Conservation (phyloP, 2,888 invertebrate genomes). For the Agrotis ipsilon region DNA sequence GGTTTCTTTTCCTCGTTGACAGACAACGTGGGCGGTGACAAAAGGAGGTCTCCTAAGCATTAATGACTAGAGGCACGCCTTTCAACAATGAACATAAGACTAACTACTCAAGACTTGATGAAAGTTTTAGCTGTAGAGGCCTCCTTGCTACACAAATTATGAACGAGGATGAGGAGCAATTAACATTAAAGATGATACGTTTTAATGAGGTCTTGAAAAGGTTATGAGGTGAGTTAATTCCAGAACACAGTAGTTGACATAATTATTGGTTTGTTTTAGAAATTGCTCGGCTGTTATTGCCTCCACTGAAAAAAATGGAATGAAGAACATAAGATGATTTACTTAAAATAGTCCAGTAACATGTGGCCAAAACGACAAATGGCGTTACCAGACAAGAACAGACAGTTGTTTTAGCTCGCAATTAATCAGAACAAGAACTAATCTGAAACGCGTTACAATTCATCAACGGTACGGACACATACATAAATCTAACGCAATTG, state of each 20-base stretch:
- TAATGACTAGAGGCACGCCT: constrained; percentile 79
- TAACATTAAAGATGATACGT: constrained; percentile 52
- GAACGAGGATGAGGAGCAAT: constrained; percentile 56
- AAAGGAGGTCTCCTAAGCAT: constrained; percentile 78
- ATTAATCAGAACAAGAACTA: constrained; percentile 44
- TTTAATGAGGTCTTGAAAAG: constrained; percentile 47
- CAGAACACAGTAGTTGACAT: constrained; percentile 30
- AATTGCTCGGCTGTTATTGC: not conserved
- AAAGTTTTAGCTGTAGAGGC: constrained; percentile 73
- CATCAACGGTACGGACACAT: constrained; percentile 51
- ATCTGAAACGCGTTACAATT: constrained; percentile 52
- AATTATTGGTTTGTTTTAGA: constrained; percentile 33
- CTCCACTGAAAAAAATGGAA: not conserved
- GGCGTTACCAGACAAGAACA: not conserved
- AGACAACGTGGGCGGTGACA: constrained; percentile 74
- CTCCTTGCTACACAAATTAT: constrained; percentile 65
- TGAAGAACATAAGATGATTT: not conserved
- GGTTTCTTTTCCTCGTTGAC: constrained; percentile 70
- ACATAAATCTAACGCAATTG: constrained; percentile 63
- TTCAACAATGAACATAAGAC: constrained; percentile 77
- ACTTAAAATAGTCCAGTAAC: constrained; percentile 1
- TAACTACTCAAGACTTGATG: constrained; percentile 78
- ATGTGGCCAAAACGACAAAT: constrained; percentile 1
- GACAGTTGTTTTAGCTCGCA: constrained; percentile 16
- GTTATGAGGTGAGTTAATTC: constrained; percentile 44